Evolutionary conservation across 1,140 invertebrate genomes (phyloP).

Genomic region (Glossosoma conforme): DNA sequence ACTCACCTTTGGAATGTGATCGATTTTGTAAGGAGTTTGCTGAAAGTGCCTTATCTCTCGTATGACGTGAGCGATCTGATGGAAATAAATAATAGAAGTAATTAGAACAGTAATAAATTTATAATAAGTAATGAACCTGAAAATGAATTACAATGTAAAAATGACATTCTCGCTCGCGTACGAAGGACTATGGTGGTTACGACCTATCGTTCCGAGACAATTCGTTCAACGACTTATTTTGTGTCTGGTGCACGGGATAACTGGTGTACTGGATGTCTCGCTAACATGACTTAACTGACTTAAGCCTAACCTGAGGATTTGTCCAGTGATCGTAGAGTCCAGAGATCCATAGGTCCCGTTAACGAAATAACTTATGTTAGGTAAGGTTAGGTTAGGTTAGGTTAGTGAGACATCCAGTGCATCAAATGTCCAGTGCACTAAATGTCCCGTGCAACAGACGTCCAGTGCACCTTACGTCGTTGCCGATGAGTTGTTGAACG

Average conservation of each 20-base stretch:
- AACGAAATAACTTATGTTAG: too few species aligned
- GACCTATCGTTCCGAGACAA: neutral
- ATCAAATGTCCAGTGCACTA: too few species aligned
- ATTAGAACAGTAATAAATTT: neutral
- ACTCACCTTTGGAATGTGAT: slow-evolving; percentile 73
- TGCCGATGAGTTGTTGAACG: too few species aligned
- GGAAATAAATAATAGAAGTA: slow-evolving; percentile 30
- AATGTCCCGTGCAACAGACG: too few species aligned
- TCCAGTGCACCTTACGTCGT: too few species aligned
- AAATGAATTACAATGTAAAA: neutral
- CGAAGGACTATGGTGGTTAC: neutral
- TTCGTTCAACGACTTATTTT: neutral
- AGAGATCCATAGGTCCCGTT: too few species aligned
- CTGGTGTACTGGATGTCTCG: too few species aligned
- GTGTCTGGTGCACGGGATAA: neutral
- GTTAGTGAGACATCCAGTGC: too few species aligned
- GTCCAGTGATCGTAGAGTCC: too few species aligned
- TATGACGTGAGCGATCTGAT: slow-evolving; percentile 89
- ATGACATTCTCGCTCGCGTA: neutral
- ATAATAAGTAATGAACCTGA: neutral
- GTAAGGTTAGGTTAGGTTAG: too few species aligned
- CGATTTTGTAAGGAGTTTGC: slow-evolving; percentile 89
- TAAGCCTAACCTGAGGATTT: too few species aligned
- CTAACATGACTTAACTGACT: too few species aligned
- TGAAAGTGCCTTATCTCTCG: slow-evolving; percentile 89